Conservation (phyloP, 2,888 invertebrate species). For the Nowickia ferox region DNA sequence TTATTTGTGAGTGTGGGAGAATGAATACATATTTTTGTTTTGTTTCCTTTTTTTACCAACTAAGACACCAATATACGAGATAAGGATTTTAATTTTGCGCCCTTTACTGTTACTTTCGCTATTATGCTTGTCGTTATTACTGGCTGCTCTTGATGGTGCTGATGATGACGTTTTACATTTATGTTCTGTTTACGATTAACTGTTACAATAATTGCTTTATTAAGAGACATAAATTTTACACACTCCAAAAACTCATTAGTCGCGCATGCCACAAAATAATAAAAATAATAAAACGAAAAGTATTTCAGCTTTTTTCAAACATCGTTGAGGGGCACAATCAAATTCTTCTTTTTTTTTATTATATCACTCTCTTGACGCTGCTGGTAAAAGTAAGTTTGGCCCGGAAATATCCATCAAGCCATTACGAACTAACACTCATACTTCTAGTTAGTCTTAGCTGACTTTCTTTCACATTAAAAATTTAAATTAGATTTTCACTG, state of each 20-base stretch:
- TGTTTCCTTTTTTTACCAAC: constrained; percentile 1
- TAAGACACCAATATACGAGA: constrained; percentile 1
- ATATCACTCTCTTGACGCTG: too few relatives aligned
- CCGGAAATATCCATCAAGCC: too few relatives aligned
- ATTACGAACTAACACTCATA: too few relatives aligned
- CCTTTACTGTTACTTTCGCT: constrained; percentile 14
- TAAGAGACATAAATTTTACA: constrained; percentile 60
- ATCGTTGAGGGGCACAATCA: not conserved
- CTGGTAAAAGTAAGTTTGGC: too few relatives aligned
- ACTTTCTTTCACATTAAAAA: too few relatives aligned
- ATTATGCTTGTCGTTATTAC: not conserved
- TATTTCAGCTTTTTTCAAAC: constrained; percentile 13
- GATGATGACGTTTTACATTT: constrained; percentile 27
- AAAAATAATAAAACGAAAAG: not conserved
- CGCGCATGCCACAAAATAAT: constrained; percentile 27
- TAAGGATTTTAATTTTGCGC: constrained; percentile 3
- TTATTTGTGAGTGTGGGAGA: not conserved
- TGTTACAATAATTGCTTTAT: constrained; percentile 54
- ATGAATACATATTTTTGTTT: not conserved
- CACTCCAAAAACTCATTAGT: constrained; percentile 51
- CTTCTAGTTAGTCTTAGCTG: too few relatives aligned
- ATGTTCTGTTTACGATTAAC: constrained; percentile 51
- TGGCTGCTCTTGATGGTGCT: not conserved
- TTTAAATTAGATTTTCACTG: too few relatives aligned
- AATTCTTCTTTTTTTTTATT: not conserved